Evolutionary conservation across 1,140 invertebrate genomes (phyloP).

Genomic region (Phymastichus coffea): DNA sequence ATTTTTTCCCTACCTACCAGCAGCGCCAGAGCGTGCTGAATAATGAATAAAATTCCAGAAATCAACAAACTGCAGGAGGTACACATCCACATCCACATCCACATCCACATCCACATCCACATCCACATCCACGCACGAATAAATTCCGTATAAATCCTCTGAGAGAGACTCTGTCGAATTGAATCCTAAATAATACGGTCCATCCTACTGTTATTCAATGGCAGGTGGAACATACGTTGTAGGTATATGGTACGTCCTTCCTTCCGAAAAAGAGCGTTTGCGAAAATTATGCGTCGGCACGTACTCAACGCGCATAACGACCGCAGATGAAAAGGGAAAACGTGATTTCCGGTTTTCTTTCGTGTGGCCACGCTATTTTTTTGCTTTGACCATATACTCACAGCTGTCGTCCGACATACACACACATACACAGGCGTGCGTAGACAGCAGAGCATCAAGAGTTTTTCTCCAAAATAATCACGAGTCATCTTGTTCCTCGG

Average conservation of each 20-base stretch:
- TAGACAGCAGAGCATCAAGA: too few species aligned
- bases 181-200: constrained; percentile 8
- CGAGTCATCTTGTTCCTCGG: too few species aligned
- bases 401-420: not conserved
- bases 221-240: not conserved
- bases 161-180: not conserved
- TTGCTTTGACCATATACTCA: constrained; percentile 8
- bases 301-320: constrained; percentile 16
- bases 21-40: not conserved
- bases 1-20: too few species aligned
- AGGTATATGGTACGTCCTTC: not conserved
- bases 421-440: too few species aligned
- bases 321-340: constrained; percentile 3
- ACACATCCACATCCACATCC: too few species aligned
- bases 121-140: too few species aligned
- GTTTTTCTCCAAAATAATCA: too few species aligned
- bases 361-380: too few species aligned
- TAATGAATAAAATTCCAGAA: not conserved
- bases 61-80: not conserved
- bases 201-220: not conserved
- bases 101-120: too few species aligned
- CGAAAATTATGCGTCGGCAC: constrained; percentile 21
- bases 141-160: constrained; percentile 9
- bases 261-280: too few species aligned
- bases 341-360: constrained; percentile 25